Evolutionary conservation across 2,113 vertebrate genomes (phyloP), one percentile per base, ranked within the genome.

Genomic region (Echinops telfairi): DNA sequence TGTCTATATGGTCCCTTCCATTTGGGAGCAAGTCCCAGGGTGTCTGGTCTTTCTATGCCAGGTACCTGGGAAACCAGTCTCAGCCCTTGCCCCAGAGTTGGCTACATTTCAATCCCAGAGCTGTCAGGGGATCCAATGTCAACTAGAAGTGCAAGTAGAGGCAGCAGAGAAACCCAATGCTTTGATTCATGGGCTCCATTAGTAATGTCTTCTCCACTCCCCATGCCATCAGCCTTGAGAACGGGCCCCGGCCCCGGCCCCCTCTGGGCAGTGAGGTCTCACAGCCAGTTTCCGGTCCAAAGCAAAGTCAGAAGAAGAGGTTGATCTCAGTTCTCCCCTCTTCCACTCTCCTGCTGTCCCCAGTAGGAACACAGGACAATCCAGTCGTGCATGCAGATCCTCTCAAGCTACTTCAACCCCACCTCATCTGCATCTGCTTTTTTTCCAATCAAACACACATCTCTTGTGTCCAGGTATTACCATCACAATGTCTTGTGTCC

Each of bases 61-160:
- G 9, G 27, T 6, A 4, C 10, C 76, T 31, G 12, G 12, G 64
- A 68, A 83, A 90, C 71, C 25, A 40, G 31, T 27, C 10, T 1
- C 29, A 6, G 23, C 8, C 20, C 43, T 14, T 19, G 33, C 19
- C 8, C 53, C 43, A 89, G 81, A 90, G 27, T 19, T 25, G 17
- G 83, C 25, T 31, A 31, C 33, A 76, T 85, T 43, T 81, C 57
- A 40, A 71, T 58, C 57, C 62, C 22, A 64, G 53, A 36, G 43
- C 68, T 95, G 47, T 60, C 81, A 85, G 84, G 4, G 57, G 85
- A 77, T 83, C 66, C 71, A 53, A 11, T n/a, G 91, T 68, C 86
- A 33, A 64, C 31, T 25, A 38, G 43, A 60, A 93, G 89, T 53
- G 87, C 62, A 83, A 77, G 33, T 82, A 33, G 62, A 84, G 17